Evolutionary conservation across 1,140 invertebrate species (phyloP), one percentile per base, ranked within the genome.

Genomic region (Zaprionus ghesquierei): DNA sequence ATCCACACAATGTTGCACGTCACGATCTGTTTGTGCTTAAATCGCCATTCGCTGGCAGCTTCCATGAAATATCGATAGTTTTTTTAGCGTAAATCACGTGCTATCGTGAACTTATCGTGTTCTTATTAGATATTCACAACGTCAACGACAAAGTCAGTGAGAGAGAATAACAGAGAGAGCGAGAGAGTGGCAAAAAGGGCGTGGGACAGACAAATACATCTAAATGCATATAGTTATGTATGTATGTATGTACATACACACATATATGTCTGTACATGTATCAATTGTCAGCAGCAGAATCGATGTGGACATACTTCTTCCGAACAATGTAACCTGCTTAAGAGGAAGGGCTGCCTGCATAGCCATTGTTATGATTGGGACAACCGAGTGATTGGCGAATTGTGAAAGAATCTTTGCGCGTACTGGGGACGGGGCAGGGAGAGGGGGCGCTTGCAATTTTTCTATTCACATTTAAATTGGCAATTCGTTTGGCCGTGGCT

Each of bases 381-480:
- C 63, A 69, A 60, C 62, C 60, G 61, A 46, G 84, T 87, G 84
- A 87, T 87, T 87, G 84, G 76, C 73, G 84, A 70, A 87, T 87
- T 87, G 84, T 87, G 60, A 77, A 75, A 68, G 65, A 65, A 85
- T 79, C 46, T 31, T 18, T 33, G 65, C 41, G 38, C 27, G 73
- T n/a, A n/a, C n/a, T n/a, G n/a, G 31, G 64, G 8, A 62, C 8
- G 46, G 31, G 35, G 25, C 13, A 18, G 64, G 53, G 49, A 60
- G 62, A 49, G 41, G 65, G 66, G 31, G 60, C 46, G 66, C 60
- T 64, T 87, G 82, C 84, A 87, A 87, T 87, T 87, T 86, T 89
- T 87, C 82, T 87, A 87, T 87, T 87, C 82, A 87, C 73, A 87
- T 87, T 89, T 87, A 87, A 87, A 87, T 87, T 87, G 84, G 76